Conservation (phyloP, 2,797 vertebrate genomes). For the Anguilla marmorata region DNA sequence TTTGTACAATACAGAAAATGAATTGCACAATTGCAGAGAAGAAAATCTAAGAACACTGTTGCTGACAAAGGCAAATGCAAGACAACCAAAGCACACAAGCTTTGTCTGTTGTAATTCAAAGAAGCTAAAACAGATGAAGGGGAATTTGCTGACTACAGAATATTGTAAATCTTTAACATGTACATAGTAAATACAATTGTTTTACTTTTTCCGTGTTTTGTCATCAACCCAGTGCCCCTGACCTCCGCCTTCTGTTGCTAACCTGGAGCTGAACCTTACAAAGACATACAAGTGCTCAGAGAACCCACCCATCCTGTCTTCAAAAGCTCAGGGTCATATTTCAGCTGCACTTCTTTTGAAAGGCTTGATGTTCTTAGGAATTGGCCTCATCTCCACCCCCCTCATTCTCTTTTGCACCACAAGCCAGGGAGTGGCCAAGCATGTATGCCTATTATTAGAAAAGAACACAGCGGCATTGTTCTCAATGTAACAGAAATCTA, state of each 20-base stretch:
- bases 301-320: conserved; percentile 71
- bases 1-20: not conserved
- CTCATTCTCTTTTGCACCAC: conserved; percentile 20
- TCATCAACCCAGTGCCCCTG: conserved; percentile 17
- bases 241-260: conserved; percentile 42
- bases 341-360: conserved; percentile 22
- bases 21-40: not conserved
- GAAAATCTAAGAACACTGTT: not conserved
- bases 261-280: conserved; percentile 54
- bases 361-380: conserved; percentile 17
- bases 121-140: not conserved
- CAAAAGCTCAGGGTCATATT: conserved; percentile 62
- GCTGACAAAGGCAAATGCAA: not conserved
- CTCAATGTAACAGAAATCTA: conserved; percentile 52
- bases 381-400: not conserved
- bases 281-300: conserved; percentile 57
- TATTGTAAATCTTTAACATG: not conserved
- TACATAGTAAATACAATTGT: not conserved
- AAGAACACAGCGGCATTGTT: conserved; percentile 47
- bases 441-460: conserved; percentile 47
- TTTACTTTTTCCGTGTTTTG: conserved; percentile 15
- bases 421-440: conserved; percentile 46
- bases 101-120: too few relatives aligned
- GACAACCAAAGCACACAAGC: not conserved
- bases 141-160: not conserved